Evolutionary conservation across 2,113 vertebrate species (phyloP).

Genomic region (Noturus placidus): DNA sequence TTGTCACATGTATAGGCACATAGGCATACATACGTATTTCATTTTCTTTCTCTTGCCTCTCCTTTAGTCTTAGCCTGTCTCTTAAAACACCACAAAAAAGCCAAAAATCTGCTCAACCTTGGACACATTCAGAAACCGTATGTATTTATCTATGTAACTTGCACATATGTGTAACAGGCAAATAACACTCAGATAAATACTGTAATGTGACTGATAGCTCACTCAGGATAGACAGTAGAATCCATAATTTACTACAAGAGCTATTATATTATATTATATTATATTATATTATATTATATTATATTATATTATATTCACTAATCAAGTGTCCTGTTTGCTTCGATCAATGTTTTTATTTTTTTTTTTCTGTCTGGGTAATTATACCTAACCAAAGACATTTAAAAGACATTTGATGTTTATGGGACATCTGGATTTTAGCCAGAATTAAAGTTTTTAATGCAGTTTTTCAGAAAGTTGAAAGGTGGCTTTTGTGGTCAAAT

Average conservation of each 20-base stretch:
- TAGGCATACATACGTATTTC: not conserved
- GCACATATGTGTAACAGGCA: not conserved
- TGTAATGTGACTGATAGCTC: not conserved
- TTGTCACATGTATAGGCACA: not conserved
- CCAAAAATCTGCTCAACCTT: constrained; percentile 42
- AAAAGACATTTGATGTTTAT: not conserved
- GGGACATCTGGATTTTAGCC: not conserved
- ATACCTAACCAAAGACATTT: not conserved
- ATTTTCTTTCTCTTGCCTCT: constrained; percentile 27
- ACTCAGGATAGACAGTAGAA: not conserved
- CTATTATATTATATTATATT: not conserved
- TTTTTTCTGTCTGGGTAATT: not conserved
- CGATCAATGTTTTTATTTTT: not conserved
- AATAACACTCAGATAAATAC: not conserved
- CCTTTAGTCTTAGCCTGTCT: constrained; percentile 1
- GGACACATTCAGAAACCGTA: not conserved
- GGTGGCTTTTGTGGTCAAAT: not conserved
- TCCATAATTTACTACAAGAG: not conserved
- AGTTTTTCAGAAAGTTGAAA: not conserved
- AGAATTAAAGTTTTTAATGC: not conserved
- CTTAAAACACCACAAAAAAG: constrained; percentile 9
- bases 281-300: not conserved
- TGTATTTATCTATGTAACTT: not conserved
- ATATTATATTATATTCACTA: not conserved
- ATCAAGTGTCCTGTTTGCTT: not conserved